Conservation (phyloP, 1,140 invertebrate species). For the Drosophila rufa region DNA sequence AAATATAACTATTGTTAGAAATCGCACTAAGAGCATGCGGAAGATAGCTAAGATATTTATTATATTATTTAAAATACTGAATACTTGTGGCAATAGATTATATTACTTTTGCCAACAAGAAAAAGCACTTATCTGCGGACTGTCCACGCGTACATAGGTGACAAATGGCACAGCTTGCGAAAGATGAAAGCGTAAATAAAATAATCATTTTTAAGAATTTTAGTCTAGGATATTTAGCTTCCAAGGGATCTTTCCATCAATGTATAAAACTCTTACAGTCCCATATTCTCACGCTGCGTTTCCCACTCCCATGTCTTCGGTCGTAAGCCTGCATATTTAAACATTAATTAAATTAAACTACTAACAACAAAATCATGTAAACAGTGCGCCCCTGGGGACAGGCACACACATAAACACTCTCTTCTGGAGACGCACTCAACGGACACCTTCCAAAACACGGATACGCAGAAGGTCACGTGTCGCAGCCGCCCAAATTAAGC, state of each 20-base stretch:
- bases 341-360: slow-evolving; percentile 79
- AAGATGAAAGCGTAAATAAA: neutral
- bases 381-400: slow-evolving; percentile 54
- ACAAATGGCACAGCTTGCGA: neutral
- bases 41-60: neutral
- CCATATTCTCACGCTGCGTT: slow-evolving; percentile 51
- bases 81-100: neutral
- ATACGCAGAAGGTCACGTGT: slow-evolving; percentile 57
- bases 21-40: neutral
- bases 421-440: slow-evolving; percentile 7
- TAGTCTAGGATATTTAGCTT: neutral
- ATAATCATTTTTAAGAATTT: neutral
- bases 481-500: slow-evolving; percentile 69
- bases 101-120: neutral
- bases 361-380: slow-evolving; percentile 76
- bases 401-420: slow-evolving; percentile 28
- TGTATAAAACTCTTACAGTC: neutral
- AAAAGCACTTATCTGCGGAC: neutral
- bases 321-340: slow-evolving; percentile 61
- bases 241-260: too few species aligned
- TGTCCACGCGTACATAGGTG: neutral
- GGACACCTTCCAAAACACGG: slow-evolving; percentile 56
- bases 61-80: neutral
- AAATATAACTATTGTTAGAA: neutral
- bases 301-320: neutral